Conservation (phyloP, 2,888 invertebrate species). For the Elgonia sp. region DNA sequence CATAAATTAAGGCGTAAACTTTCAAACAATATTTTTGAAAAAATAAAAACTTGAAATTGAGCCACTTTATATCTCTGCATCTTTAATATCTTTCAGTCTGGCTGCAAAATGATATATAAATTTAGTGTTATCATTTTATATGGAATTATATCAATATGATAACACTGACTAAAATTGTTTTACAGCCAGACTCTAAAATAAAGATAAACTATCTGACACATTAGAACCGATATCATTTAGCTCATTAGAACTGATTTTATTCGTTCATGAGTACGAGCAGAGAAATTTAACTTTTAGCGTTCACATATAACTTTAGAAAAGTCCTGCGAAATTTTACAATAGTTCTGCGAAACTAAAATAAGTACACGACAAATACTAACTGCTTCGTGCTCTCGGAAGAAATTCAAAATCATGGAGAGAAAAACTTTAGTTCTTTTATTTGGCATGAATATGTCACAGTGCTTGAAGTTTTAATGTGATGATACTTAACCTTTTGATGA, state of each 20-base stretch:
- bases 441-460: conserved; percentile 66
- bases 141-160: conserved; percentile 16
- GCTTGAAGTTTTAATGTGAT: conserved; percentile 69
- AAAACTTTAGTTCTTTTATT: conserved; percentile 58
- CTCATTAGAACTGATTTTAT: conserved; percentile 35
- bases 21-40: too few relatives aligned
- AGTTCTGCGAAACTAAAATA: conserved; percentile 49
- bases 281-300: conserved; percentile 39
- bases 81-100: not conserved
- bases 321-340: conserved; percentile 49
- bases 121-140: conserved; percentile 31
- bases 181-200: conserved; percentile 30
- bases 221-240: conserved; percentile 4
- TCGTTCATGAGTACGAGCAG: conserved; percentile 53
- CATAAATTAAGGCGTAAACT: too few relatives aligned
- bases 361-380: conserved; percentile 59
- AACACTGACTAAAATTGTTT: conserved; percentile 27
- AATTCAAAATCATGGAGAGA: conserved; percentile 42
- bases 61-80: too few relatives aligned
- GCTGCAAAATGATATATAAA: conserved; percentile 13
- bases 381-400: conserved; percentile 60
- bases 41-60: too few relatives aligned
- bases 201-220: conserved; percentile 16
- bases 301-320: conserved; percentile 38
- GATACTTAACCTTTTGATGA: conserved; percentile 75